phyloP scores from a whole-genome alignment of 1,140 invertebrate genomes.

The Philopotamus ludificatus region DNA sequence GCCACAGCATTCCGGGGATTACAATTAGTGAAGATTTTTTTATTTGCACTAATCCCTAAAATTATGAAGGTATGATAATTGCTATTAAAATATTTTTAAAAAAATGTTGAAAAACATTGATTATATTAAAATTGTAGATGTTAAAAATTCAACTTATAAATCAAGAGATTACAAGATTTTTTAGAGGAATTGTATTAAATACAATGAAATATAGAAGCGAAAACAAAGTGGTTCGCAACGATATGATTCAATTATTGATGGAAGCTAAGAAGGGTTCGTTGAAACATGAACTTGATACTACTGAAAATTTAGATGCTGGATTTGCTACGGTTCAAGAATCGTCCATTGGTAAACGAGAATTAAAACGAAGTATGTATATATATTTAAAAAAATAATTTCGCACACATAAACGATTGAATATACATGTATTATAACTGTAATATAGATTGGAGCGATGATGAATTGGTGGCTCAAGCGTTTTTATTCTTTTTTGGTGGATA shows the following conservation, averaged over 20 bases:
- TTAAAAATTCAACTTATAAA: background rate
- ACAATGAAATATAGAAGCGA: conserved; percentile 44
- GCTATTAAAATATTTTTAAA: conserved; percentile 42
- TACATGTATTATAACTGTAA: background rate
- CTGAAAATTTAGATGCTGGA: conserved; percentile 36
- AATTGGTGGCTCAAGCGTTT: conserved; percentile 42
- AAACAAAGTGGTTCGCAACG: conserved; percentile 46
- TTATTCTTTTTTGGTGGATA: conserved; percentile 46
- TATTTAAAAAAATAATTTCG: too few relatives aligned
- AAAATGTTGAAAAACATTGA: conserved; percentile 31
- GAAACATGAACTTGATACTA: background rate
- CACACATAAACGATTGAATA: too few relatives aligned
- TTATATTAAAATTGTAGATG: background rate
- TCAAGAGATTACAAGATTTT: background rate
- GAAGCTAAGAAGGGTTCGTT: conserved; percentile 39
- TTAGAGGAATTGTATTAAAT: conserved; percentile 18
- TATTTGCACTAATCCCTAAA: conserved; percentile 7
- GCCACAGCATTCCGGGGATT: conserved; percentile 44
- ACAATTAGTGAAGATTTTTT: conserved; percentile 44
- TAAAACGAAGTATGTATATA: too few relatives aligned
- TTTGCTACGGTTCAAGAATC: conserved; percentile 54
- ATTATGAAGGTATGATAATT: conserved; percentile 12
- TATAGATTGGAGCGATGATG: conserved; percentile 35
- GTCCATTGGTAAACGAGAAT: conserved; percentile 41
- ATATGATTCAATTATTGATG: conserved; percentile 54